These are phyloP conservation scores for Stenchaetothrips biformis DNA, from an alignment of 2,888 invertebrate genomes.

Conservation along the genomic window DNA sequence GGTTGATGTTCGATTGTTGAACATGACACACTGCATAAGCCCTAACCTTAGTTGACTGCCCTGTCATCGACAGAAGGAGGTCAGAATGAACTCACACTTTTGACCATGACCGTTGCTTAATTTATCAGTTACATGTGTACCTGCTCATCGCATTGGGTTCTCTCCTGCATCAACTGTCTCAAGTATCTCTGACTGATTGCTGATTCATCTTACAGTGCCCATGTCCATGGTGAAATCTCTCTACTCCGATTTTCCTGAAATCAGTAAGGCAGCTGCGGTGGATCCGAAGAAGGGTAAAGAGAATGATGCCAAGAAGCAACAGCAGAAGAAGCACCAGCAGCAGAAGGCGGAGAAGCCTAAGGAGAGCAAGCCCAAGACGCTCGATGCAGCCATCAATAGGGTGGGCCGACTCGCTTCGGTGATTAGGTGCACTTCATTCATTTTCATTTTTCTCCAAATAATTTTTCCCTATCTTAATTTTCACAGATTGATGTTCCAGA, in stretches of 20 bases:
- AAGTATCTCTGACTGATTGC: conserved; percentile 34
- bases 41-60: not conserved
- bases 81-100: not conserved
- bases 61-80: not conserved
- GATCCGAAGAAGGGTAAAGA: conserved; percentile 46
- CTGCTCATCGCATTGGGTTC: not conserved
- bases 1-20: not conserved
- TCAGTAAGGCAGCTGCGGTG: conserved; percentile 50
- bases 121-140: not conserved
- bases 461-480: conserved; percentile 38
- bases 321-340: conserved; percentile 49
- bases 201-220: conserved; percentile 53
- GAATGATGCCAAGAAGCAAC: conserved; percentile 50
- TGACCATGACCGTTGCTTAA: not conserved
- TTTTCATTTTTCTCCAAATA: conserved; percentile 15
- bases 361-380: conserved; percentile 60
- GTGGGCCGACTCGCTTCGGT: conserved; percentile 45
- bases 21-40: not conserved
- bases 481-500: conserved; percentile 60
- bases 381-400: conserved; percentile 58
- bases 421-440: conserved; percentile 1
- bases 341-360: conserved; percentile 36
- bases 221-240: conserved; percentile 63
- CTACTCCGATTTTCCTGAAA: conserved; percentile 58
- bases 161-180: conserved; percentile 33